Conservation (phyloP, 2,113 vertebrate genomes). For the Ptilorrhoa leucosticta region DNA sequence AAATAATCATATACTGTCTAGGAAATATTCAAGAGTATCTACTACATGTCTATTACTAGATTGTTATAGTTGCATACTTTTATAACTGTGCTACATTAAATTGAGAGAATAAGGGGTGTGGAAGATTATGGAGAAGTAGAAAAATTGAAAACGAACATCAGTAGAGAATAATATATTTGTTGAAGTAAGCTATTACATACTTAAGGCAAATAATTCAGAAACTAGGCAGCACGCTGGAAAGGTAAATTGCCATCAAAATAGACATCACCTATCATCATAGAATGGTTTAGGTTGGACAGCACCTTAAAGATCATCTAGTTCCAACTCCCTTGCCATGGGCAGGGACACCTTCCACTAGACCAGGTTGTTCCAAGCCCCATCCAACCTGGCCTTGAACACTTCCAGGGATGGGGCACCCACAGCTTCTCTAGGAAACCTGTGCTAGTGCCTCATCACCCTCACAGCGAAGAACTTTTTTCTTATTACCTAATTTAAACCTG, state of each 20-base stretch:
- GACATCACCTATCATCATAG: background rate
- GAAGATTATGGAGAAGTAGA: background rate
- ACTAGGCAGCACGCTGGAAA: background rate
- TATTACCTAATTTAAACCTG: background rate
- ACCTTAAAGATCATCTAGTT: background rate
- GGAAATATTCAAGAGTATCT: background rate
- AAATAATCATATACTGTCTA: background rate
- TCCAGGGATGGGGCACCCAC: background rate
- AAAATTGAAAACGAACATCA: background rate
- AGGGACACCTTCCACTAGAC: background rate
- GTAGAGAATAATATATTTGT: background rate
- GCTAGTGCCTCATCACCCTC: too few relatives aligned
- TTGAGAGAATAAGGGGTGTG: background rate
- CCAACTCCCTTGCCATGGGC: background rate
- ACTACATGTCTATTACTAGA: background rate
- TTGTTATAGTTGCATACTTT: background rate
- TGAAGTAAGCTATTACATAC: background rate
- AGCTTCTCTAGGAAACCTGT: background rate
- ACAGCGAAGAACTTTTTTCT: background rate
- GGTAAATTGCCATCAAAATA: accelerated
- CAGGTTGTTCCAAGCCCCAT: background rate
- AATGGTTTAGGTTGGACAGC: background rate
- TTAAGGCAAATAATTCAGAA: background rate
- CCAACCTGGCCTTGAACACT: background rate
- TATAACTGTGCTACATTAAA: background rate